Base-by-base conservation (phyloP, 1,140 invertebrate species). In the Frieseomelitta varia region DNA sequence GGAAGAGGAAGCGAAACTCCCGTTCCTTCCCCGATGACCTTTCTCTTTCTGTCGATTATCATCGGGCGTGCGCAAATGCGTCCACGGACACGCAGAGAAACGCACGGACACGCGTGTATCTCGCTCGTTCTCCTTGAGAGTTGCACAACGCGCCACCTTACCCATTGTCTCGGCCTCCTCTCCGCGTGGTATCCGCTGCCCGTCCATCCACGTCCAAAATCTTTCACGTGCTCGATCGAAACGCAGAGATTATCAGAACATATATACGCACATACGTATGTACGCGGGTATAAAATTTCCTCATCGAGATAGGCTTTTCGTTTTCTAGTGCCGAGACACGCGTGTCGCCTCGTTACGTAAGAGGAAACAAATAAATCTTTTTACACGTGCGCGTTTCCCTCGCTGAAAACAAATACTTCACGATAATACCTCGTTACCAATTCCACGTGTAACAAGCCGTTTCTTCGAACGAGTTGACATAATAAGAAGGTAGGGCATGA, bases 1-100 rank as follows among this genome's bases (percentile, higher is more conserved):
- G 89, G 79, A 87, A 87, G 73, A 83, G 82, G 81, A 90, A 88
- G 85, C 89, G 53, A 88, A 68, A 85, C 19, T 77, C 15, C 39
- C 39, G 56, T 55, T 73, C 47, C 68, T 8, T 8, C 10, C 58
- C 51, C 58, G 79, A 90, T 90, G 88, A 90, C 81, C 86, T 90
- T 80, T 80, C 80, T 79, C 75, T 87, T 87, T 89, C 69, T 78
- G 53, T 79, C 74, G 81, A 88, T 79, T 88, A 86, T 80, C 79
- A 65, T 86, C 75, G 74, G 75, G 84, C 83, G 79, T 58, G 79
- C 82, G 82, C 82, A 80, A 80, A 84, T 78, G 53, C 53, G 77
- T 65, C 47, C 58, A 68, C 63, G 76, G 53, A 69, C 65, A 85
- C 79, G 77, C 77, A 75, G 85, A 51, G 8, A 30, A 87, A 83